These are phyloP conservation scores for Tor tambroides DNA, from an alignment of 2,113 vertebrate genomes.

Conservation along the genomic window DNA sequence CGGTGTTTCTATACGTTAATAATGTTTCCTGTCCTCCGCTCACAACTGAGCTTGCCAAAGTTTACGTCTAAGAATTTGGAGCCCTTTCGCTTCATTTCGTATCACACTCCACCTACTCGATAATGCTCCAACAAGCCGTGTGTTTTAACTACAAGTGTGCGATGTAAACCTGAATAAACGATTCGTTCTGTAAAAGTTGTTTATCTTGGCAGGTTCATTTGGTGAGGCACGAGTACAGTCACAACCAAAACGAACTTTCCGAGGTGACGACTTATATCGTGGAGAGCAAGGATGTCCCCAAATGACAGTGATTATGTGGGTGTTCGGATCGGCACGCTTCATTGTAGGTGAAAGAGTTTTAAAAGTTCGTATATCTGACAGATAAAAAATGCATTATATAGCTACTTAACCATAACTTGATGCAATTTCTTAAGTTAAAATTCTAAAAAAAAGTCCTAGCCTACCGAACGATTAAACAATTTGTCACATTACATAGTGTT, in stretches of 20 bases:
- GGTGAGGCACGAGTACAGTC: not conserved
- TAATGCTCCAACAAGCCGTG: conserved; percentile 9
- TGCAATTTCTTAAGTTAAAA: not conserved
- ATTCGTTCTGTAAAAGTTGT: not conserved
- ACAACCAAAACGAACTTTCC: not conserved
- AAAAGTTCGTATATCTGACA: not conserved
- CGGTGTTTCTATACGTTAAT: not conserved
- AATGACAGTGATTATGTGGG: not conserved
- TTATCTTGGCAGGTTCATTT: not conserved
- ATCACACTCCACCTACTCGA: conserved; percentile 44
- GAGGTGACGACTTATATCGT: not conserved
- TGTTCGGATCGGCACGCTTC: not conserved
- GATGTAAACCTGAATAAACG: not conserved
- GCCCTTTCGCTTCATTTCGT: conserved; percentile 30
- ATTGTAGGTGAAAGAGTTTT: not conserved
- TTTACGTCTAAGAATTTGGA: conserved; percentile 27
- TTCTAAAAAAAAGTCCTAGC: not conserved
- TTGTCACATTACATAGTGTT: not conserved
- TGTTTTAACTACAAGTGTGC: conserved; percentile 10
- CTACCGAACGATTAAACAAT: not conserved
- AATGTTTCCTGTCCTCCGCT: not conserved
- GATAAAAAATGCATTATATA: not conserved
- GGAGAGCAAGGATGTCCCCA: not conserved
- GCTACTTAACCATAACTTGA: not conserved
- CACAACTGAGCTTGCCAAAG: not conserved